phyloP scores from a whole-genome alignment of 2,888 invertebrate genomes.

The Orchestes rusci region DNA sequence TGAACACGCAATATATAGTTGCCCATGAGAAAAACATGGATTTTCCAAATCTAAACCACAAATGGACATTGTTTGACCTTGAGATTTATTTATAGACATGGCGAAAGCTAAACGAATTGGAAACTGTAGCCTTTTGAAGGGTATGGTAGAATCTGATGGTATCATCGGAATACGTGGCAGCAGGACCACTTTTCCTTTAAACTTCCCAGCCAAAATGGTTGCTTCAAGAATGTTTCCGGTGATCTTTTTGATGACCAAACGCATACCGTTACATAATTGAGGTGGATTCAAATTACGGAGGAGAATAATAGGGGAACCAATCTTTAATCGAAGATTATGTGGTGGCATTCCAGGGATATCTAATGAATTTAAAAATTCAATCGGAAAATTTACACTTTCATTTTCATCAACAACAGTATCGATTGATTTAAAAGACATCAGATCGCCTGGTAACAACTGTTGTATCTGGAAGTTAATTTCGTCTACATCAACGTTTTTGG shows the following conservation, averaged over 20 bases:
- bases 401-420: constrained; percentile 2
- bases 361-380: constrained; percentile 3
- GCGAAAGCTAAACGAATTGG: no score
- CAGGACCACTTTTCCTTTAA: no score
- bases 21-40: no score
- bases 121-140: no score
- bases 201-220: no score
- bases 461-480: not conserved
- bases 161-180: no score
- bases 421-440: not conserved
- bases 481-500: constrained; percentile 29
- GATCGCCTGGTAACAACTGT: not conserved
- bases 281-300: constrained; percentile 1
- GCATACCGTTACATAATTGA: not conserved
- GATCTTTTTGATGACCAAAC: no score
- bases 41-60: constrained; percentile 15
- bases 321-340: no score
- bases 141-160: no score
- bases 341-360: constrained; percentile 4
- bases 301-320: constrained; percentile 6
- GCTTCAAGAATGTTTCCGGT: no score
- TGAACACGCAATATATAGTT: constrained; percentile 3
- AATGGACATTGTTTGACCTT: constrained; percentile 28
- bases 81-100: constrained; percentile 35
- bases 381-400: constrained; percentile 5